Evolutionary conservation across 2,797 vertebrate species (phyloP), one percentile per base, ranked within the genome.

Genomic region (Clarias fuscus): DNA sequence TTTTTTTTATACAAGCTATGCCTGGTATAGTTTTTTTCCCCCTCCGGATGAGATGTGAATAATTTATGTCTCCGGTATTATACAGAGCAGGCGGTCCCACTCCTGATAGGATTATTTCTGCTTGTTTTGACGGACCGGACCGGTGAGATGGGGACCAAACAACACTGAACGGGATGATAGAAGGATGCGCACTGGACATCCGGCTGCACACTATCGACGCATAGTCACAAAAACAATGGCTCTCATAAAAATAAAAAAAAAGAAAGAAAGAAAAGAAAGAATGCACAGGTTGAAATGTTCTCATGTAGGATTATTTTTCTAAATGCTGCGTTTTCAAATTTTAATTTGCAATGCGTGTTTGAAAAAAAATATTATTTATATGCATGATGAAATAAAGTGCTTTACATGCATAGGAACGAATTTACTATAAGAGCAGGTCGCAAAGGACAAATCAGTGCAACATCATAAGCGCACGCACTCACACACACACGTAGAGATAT

Each of bases 1-100:
- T 59, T 17, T 80, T 1, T 53, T 72, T 22, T 22, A 43, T 27
- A 56, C 56, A 33, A n/a, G 22, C 71, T 24, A 33, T 64, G 6
- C 61, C 61, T 78, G 18, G 18, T 37, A 13, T 59, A 40, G 0
- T 11, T 27, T 61, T 37, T 37, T 53, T 53, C 43, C 0, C 20
- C 33, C 61, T 61, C 22, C 65, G 40, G 15, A 83, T 84, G 72
- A 14, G 77, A 24, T 83, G 27, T 91, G 56, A 88, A 88, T 89
- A 70, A 90, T 88, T 90, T 77, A 84, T 84, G 82, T 56, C 75
- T 62, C n/a, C 85, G 13, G 68, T 84, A 75, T 88, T 84, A 43
- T 70, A 18, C 67, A 62, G 72, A 86, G 58, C 83, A 79, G 86
- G 71, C 81, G 80, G 27, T 84, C 77, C 64, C 53, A 30, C 56